Percentiles rank a stretch among this genome's conserved stretches.
phyloP scores from a whole-genome alignment of 2,888 invertebrate genomes.

The Cremastobaeus sp. region DNA sequence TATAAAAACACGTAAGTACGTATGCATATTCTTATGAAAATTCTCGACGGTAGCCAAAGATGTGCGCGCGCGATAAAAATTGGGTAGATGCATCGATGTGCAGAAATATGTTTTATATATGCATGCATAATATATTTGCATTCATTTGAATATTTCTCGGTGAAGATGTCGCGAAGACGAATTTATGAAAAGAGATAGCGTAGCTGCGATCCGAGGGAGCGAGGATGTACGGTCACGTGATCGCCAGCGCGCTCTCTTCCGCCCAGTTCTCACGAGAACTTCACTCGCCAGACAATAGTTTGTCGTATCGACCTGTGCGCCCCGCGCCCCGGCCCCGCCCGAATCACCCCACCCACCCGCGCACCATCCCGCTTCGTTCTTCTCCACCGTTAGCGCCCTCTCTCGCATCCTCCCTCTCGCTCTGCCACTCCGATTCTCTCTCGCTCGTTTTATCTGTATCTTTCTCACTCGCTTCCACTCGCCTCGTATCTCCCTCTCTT shows the following conservation, averaged over 20 bases:
- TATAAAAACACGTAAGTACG: no score
- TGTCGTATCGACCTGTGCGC: constrained; percentile 73
- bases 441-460: not conserved
- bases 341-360: constrained; percentile 16
- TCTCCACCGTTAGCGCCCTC: constrained; percentile 23
- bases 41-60: constrained; percentile 38
- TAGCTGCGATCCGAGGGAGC: constrained; percentile 61
- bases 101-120: constrained; percentile 50
- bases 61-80: constrained; percentile 48
- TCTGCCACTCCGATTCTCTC: not conserved
- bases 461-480: constrained; percentile 4
- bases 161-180: constrained; percentile 57
- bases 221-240: constrained; percentile 64
- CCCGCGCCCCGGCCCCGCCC: constrained; percentile 50
- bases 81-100: constrained; percentile 49
- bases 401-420: constrained; percentile 25
- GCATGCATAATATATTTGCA: constrained; percentile 54
- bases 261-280: constrained; percentile 70
- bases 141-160: constrained; percentile 55
- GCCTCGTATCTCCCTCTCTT: constrained; percentile 15
- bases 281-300: constrained; percentile 73
- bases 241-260: constrained; percentile 65
- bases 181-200: constrained; percentile 56
- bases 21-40: constrained; percentile 47
- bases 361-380: not conserved